Evolutionary conservation across 64 coral and sea anemone genomes (phyloP).

Genomic region (Actinia equina): DNA sequence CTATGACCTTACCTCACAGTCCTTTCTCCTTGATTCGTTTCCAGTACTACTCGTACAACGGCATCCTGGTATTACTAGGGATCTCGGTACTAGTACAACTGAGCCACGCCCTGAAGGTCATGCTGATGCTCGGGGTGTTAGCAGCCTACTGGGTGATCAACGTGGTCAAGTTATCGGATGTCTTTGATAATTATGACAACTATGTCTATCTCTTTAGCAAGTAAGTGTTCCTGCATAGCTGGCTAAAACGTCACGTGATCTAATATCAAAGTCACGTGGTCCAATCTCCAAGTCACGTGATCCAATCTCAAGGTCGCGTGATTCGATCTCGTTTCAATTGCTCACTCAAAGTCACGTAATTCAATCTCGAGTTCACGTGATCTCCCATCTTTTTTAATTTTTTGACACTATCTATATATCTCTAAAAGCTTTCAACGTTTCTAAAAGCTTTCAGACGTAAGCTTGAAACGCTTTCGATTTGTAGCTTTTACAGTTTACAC

Average conservation of each 20-base stretch:
- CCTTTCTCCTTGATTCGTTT: not conserved
- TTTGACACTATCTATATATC: no score
- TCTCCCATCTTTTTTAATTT: no score
- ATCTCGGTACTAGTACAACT: slow-evolving; percentile 86
- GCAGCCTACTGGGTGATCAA: slow-evolving; percentile 69
- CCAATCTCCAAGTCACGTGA: not conserved
- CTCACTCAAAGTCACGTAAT: no score
- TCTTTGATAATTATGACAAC: slow-evolving; percentile 69
- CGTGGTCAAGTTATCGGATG: not conserved
- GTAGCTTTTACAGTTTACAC: not conserved
- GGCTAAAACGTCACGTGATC: not conserved
- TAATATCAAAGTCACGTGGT: not conserved
- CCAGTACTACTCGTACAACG: slow-evolving; percentile 94
- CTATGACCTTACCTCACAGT: not conserved
- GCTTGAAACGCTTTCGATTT: not conserved
- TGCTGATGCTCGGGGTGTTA: slow-evolving; percentile 52
- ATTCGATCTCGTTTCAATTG: not conserved
- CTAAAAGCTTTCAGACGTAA: not conserved
- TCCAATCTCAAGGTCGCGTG: not conserved
- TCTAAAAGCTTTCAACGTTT: not conserved
- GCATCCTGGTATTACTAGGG: slow-evolving; percentile 75
- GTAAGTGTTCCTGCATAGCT: not conserved
- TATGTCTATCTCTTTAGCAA: slow-evolving; percentile 35
- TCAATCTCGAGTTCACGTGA: no score
- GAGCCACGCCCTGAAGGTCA: slow-evolving; percentile 73